Base-by-base conservation (phyloP, 35 echinoderm and acorn worm species). In the Lytechinus pictus region DNA sequence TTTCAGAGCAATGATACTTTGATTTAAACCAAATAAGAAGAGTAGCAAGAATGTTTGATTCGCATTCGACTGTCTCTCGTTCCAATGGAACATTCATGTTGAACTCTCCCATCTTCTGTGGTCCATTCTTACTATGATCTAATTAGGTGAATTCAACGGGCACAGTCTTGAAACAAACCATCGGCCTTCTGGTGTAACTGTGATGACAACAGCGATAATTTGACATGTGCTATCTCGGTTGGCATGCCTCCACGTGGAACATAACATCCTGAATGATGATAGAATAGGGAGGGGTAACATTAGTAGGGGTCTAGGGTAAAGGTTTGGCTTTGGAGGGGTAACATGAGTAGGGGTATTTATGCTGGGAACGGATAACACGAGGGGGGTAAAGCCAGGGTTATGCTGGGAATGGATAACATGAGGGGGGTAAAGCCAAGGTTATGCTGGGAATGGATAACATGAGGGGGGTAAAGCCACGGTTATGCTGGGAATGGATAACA, bases 201-300 rank as follows among this genome's bases (percentile, higher is more conserved):
- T 24, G 66, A 79, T 79, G 66, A 24, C 66, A 79, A 24, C 66
- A 79, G 66, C 66, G 66, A 24, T 79, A 79, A 79, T 79, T 79
- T 79, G 66, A 79, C 66, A 79, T 79, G 66, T 79, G 66, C 66
- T 79, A 79, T 79, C 66, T 79, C 66, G 19, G 66, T 79, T 79
- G 66, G 66, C 66, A 79, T 79, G 66, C 66, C 66, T 79, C 66
- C 66, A 7, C 66, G 66, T 79, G 66, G 16, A 79, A 24, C 21
- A 79, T 79, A 24, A 24, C 66, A 79, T 79, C 66, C 66, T 79
- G 66, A 24, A 24, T 16, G 66, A 71, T 71, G 24, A 52, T 90
- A 44, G 88, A 33, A 5, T 21, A 21, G 29, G 27, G 88, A 54
- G 88, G 88, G 88, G 88, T 9, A 19, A 12, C 28, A 10, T 52